A percentile compares a stretch with the other conserved stretches of the same genome.
Evolutionary conservation across 2,888 invertebrate genomes (phyloP).

Genomic region (Athetis lepigone): DNA sequence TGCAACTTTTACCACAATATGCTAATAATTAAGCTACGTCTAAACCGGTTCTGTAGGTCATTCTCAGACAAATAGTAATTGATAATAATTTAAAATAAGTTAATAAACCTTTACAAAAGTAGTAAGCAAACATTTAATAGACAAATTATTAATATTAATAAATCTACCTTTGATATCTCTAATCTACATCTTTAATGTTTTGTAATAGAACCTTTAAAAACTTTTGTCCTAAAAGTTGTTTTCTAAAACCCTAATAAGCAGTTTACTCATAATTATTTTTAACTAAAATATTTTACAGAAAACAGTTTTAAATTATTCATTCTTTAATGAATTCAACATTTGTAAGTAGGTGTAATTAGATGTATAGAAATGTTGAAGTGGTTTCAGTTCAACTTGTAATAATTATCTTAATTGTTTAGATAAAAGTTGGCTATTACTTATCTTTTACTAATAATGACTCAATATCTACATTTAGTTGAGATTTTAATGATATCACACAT

Average conservation of each 20-base stretch:
- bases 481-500: constrained; percentile 6
- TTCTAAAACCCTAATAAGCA: not conserved
- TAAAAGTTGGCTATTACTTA: constrained; percentile 18
- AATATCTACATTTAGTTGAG: constrained; percentile 1
- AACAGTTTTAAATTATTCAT: constrained; percentile 2
- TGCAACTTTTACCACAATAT: constrained; percentile 13
- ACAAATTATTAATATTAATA: no score
- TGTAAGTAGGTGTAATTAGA: no score
- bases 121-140: no score
- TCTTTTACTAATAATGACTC: constrained; percentile 21
- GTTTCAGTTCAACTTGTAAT: constrained; percentile 27
- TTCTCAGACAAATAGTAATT: not conserved
- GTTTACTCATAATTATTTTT: not conserved
- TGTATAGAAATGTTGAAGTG: constrained; percentile 23
- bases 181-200: no score
- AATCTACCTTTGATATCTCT: no score
- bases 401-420: constrained; percentile 29
- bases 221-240: not conserved
- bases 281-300: not conserved
- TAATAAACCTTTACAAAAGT: not conserved
- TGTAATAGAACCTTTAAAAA: not conserved
- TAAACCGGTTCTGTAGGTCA: not conserved
- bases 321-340: no score
- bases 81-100: not conserved
- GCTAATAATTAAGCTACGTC: not conserved